Evolutionary conservation across 1,140 invertebrate genomes (phyloP).

Genomic region (Lasioglossum albipes): DNA sequence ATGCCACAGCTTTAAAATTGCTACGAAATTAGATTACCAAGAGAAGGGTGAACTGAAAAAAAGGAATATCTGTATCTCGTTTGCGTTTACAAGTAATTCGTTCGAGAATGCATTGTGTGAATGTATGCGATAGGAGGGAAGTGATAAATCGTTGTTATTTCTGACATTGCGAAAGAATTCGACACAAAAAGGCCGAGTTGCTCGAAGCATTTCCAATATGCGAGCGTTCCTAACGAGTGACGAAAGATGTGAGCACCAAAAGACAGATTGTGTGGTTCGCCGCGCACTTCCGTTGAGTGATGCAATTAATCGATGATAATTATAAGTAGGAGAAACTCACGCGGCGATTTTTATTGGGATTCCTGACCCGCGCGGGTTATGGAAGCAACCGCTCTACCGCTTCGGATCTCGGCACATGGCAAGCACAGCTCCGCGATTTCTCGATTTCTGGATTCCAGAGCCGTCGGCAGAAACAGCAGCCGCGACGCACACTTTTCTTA

Average conservation of each 20-base stretch:
- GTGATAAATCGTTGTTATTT: too few relatives aligned
- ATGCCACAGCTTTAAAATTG: too few relatives aligned
- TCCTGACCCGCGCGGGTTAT: constrained; percentile 51
- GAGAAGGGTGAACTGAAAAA: too few relatives aligned
- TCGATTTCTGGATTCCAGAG: constrained; percentile 59
- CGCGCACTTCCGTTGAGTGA: constrained; percentile 18
- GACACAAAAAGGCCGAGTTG: too few relatives aligned
- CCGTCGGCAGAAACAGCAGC: constrained; percentile 23
- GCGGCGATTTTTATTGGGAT: constrained; percentile 57
- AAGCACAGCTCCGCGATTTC: constrained; percentile 39
- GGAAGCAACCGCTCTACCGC: constrained; percentile 9
- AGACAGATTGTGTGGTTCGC: constrained; percentile 1
- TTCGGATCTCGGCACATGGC: constrained; percentile 36
- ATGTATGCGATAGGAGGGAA: too few relatives aligned
- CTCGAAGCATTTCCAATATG: too few relatives aligned
- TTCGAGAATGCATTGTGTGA: too few relatives aligned
- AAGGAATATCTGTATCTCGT: too few relatives aligned
- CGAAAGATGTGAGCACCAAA: not conserved
- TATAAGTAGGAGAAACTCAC: constrained; percentile 61
- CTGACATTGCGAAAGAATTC: too few relatives aligned
- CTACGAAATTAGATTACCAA: too few relatives aligned
- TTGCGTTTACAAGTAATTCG: too few relatives aligned
- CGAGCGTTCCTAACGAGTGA: not conserved
- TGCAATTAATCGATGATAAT: constrained; percentile 57
- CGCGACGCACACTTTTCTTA: constrained; percentile 55